Evolutionary conservation across 2,797 vertebrate species (phyloP).

Genomic region (Novumbra hubbsi): DNA sequence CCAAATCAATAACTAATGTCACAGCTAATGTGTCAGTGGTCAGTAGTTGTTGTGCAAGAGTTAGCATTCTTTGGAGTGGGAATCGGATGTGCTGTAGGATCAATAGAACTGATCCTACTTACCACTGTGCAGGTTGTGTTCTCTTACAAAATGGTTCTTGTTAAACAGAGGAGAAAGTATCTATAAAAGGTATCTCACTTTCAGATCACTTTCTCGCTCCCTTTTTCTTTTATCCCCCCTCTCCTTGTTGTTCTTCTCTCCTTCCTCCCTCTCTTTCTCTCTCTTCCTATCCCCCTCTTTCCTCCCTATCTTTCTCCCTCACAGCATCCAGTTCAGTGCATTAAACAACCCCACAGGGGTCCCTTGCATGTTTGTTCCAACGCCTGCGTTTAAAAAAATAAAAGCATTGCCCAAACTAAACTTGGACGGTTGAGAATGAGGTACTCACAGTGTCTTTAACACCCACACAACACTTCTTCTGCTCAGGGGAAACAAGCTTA

Average conservation of each 20-base stretch:
- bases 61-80: slow-evolving; percentile 19
- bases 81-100: slow-evolving; percentile 22
- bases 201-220: no score
- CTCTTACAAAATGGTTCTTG: slow-evolving; percentile 49
- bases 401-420: slow-evolving; percentile 63
- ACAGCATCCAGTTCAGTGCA: slow-evolving; percentile 69
- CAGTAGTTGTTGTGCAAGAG: slow-evolving; percentile 31
- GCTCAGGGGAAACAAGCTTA: slow-evolving; percentile 61
- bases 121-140: slow-evolving; percentile 19
- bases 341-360: slow-evolving; percentile 71
- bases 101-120: slow-evolving; percentile 17
- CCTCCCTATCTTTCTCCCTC: slow-evolving; percentile 12
- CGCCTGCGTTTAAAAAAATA: slow-evolving; percentile 71
- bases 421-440: slow-evolving; percentile 72
- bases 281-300: slow-evolving; percentile 31
- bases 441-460: slow-evolving; percentile 75
- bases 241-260: no score
- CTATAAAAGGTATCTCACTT: slow-evolving; percentile 33
- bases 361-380: slow-evolving; percentile 71
- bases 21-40: slow-evolving; percentile 31
- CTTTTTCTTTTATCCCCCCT: no score
- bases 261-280: slow-evolving; percentile 23
- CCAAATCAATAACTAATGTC: slow-evolving; percentile 41
- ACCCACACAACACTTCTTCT: slow-evolving; percentile 65
- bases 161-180: slow-evolving; percentile 34